Percentiles rank a stretch among this genome's conserved stretches.
phyloP scores from a whole-genome alignment of 2,113 vertebrate genomes.

The Paradisaea rubra region DNA sequence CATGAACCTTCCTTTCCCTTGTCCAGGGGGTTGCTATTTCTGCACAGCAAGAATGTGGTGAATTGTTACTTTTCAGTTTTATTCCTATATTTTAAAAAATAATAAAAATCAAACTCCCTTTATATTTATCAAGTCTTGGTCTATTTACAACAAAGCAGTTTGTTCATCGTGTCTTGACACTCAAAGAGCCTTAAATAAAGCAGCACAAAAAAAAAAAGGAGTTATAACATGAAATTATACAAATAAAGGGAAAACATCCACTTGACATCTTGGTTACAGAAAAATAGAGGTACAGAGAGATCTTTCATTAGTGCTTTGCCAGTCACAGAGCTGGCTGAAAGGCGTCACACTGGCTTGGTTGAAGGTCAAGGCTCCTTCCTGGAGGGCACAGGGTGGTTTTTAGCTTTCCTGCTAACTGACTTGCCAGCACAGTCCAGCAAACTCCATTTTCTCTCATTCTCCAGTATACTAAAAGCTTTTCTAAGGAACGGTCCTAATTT shows the following conservation, averaged over 20 bases:
- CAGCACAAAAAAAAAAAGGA: not conserved
- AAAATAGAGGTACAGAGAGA: not conserved
- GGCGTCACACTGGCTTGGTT: not conserved
- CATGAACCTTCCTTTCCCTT: not conserved
- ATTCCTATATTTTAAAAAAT: not conserved
- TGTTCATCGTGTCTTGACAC: not conserved
- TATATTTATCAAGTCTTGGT: not conserved
- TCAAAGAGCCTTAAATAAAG: not conserved
- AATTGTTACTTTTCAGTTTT: not conserved
- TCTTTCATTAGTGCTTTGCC: not conserved
- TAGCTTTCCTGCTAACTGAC: not conserved
- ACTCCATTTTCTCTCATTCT: not conserved
- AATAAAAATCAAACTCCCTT: not conserved
- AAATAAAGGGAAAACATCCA: not conserved
- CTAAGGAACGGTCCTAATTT: not conserved
- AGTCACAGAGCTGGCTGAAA: not conserved
- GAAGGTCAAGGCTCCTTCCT: not conserved
- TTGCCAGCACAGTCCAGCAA: not conserved
- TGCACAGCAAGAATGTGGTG: not conserved
- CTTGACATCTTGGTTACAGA: not conserved
- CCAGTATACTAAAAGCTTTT: not conserved
- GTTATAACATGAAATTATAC: not conserved
- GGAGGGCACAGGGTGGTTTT: not conserved
- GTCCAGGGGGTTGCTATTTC: not conserved
- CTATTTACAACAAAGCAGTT: not conserved